phyloP scores from a whole-genome alignment of 2,888 invertebrate genomes.

The Drosophila differens region DNA sequence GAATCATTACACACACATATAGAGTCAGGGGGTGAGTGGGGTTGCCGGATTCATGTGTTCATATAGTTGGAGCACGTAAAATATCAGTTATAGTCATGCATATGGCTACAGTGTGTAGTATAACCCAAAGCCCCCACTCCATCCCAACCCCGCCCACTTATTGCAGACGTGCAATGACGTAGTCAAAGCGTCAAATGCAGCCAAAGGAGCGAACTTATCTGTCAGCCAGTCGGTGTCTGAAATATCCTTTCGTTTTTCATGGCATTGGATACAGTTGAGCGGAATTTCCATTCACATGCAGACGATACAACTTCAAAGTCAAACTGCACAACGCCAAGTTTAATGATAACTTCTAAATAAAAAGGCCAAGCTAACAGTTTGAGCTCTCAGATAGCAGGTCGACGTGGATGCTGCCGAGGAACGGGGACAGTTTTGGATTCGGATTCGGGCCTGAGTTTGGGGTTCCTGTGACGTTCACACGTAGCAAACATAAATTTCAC shows the following conservation, averaged over 20 bases:
- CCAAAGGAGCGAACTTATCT: conserved; percentile 35
- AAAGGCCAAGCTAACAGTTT: conserved; percentile 54
- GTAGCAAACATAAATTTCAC: conserved; percentile 75
- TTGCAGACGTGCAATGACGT: conserved; percentile 72
- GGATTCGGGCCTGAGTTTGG: neutral
- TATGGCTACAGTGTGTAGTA: conserved; percentile 19
- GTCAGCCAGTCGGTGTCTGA: conserved; percentile 27
- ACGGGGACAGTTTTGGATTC: neutral
- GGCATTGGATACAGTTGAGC: conserved; percentile 45
- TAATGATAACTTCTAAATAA: conserved; percentile 71
- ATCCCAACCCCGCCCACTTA: conserved; percentile 1
- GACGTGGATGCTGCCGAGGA: conserved; percentile 2
- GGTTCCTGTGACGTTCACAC: conserved; percentile 59
- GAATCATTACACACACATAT: conserved; percentile 73
- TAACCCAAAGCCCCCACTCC: neutral
- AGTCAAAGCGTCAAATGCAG: conserved; percentile 77
- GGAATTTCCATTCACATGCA: conserved; percentile 7
- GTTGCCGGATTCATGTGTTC: conserved; percentile 30
- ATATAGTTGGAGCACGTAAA: conserved; percentile 68
- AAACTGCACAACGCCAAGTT: conserved; percentile 59
- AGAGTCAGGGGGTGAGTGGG: conserved; percentile 3
- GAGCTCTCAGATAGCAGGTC: conserved; percentile 52
- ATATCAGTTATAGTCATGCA: conserved; percentile 75
- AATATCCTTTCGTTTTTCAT: conserved; percentile 69
- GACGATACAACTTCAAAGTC: conserved; percentile 61